phyloP scores from a whole-genome alignment of 2,797 vertebrate genomes.

The Enteromius thamalakanensis region DNA sequence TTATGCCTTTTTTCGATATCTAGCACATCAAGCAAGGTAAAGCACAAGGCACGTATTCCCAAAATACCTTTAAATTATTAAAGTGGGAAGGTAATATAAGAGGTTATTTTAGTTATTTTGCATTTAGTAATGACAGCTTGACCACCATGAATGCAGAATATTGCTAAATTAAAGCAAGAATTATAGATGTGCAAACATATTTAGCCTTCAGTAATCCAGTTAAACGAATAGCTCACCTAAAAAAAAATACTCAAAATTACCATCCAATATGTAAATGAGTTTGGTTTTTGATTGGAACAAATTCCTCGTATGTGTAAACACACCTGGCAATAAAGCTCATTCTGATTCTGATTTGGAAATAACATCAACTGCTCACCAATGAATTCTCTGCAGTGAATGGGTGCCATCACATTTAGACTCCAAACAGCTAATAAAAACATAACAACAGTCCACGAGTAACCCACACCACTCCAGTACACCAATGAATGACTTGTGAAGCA shows the following conservation, averaged over 20 bases:
- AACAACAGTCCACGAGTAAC: not conserved
- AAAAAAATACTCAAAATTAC: not conserved
- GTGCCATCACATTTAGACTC: not conserved
- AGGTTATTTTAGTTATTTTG: not conserved
- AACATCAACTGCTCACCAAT: not conserved
- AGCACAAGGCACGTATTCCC: conserved; percentile 21
- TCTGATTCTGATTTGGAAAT: not conserved
- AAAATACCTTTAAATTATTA: conserved; percentile 17
- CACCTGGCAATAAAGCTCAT: no score
- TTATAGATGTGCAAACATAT: conserved; percentile 16
- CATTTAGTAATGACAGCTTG: not conserved
- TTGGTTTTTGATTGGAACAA: not conserved
- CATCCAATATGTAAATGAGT: not conserved
- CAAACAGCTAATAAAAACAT: not conserved
- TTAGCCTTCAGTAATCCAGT: conserved; percentile 10
- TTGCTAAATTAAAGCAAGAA: conserved; percentile 27
- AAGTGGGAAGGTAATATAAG: not conserved
- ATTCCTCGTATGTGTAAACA: no score
- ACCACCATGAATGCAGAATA: conserved; percentile 3
- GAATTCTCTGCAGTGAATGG: not conserved
- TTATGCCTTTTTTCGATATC: conserved; percentile 30
- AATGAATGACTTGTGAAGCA: not conserved
- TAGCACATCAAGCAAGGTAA: conserved; percentile 20
- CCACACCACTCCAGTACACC: not conserved
- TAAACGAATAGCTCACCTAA: not conserved